A percentile compares a stretch with the other conserved stretches of the same genome.
Conservation (phyloP, 2,797 vertebrate species). For the Coregonus sp. region DNA sequence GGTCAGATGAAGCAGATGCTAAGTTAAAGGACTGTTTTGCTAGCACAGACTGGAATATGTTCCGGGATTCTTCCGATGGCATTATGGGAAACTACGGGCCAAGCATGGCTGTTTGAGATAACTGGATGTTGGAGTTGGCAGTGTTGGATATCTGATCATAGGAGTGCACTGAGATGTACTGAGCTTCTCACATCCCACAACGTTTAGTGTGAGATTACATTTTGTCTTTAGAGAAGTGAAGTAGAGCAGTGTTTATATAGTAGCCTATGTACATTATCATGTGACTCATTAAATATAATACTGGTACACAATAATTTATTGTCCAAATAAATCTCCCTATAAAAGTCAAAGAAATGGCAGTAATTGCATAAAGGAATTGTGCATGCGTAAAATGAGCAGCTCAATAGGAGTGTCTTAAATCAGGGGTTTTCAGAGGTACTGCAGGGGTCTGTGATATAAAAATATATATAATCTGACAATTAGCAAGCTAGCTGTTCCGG, state of each 20-base stretch:
- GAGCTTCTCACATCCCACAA: constrained; percentile 8
- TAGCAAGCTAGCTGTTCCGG: no score
- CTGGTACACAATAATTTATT: background rate
- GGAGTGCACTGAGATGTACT: background rate
- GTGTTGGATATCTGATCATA: background rate
- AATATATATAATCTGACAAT: no score
- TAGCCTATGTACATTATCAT: background rate
- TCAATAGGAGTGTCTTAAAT: background rate
- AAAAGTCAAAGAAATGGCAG: background rate
- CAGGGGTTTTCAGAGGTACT: no score
- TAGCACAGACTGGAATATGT: no score
- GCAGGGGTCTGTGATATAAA: no score
- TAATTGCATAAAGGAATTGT: background rate
- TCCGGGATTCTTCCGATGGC: no score
- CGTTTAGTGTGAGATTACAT: background rate
- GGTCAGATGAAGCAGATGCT: no score
- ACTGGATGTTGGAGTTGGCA: background rate
- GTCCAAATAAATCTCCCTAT: background rate
- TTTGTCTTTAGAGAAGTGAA: background rate
- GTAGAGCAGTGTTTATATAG: background rate
- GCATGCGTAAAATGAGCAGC: background rate
- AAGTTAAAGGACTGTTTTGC: no score
- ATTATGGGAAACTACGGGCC: background rate
- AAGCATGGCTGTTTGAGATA: background rate
- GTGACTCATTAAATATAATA: background rate